Percentiles rank a stretch among this genome's conserved stretches.
phyloP scores from a whole-genome alignment of 2,113 vertebrate species.

The Megaceryle maxima region DNA sequence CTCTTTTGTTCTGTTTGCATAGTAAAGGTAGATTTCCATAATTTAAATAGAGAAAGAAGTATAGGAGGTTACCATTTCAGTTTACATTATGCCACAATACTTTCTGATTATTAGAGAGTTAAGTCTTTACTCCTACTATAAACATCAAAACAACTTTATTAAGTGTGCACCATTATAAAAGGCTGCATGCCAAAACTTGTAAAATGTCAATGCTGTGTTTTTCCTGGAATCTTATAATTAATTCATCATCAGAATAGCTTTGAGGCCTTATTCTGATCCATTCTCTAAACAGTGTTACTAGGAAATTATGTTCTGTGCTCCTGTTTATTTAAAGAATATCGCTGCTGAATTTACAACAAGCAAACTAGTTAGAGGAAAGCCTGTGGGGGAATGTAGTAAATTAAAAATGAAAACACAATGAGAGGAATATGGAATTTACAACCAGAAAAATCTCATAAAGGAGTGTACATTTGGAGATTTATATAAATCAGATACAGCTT shows the following conservation, averaged over 20 bases:
- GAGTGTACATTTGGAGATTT: conserved; percentile 22
- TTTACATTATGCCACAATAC: not conserved
- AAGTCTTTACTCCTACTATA: not conserved
- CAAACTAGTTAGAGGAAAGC: conserved; percentile 53
- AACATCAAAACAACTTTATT: conserved; percentile 44
- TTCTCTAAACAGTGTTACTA: conserved; percentile 52
- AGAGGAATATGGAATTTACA: conserved; percentile 44
- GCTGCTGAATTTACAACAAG: conserved; percentile 54
- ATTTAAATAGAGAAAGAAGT: not conserved
- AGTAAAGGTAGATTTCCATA: not conserved
- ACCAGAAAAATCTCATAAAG: conserved; percentile 3
- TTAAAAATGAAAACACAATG: conserved; percentile 63
- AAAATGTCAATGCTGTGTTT: conserved; percentile 45
- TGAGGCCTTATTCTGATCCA: conserved; percentile 44
- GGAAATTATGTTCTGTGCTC: conserved; percentile 51
- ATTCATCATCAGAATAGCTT: conserved; percentile 64
- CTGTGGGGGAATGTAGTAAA: conserved; percentile 51
- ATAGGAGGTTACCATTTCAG: not conserved
- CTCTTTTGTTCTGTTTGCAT: not conserved
- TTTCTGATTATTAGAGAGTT: not conserved
- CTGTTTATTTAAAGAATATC: conserved; percentile 66
- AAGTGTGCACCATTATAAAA: conserved; percentile 2
- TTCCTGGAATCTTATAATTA: conserved; percentile 55
- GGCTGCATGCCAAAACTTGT: conserved; percentile 38
- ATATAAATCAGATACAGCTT: conserved; percentile 52